Base-by-base conservation (phyloP, 1,140 invertebrate genomes). In the Drosophila bifasciata region DNA sequence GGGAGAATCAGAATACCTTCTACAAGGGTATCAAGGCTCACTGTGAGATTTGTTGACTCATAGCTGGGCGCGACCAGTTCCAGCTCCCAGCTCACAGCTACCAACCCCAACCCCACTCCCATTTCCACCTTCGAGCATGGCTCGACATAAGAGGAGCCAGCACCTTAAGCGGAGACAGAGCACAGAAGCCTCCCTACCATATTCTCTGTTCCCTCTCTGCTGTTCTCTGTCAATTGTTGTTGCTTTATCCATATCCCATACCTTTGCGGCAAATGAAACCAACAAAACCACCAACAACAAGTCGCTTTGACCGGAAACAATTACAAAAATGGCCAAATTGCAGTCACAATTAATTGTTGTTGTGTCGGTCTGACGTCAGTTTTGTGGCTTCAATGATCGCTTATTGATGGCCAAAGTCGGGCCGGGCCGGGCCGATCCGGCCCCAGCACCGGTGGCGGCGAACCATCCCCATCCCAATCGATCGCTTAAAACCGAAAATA, bases 251-350 rank as follows among this genome's bases (percentile, higher is more conserved):
- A 67, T 67, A 25, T 25, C 5, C 23, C 23, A 6, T 52, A 16
- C 63, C 51, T 45, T 19, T 45, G 43, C 17, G 43, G 43, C 43
- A 19, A 17, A 45, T 17, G 9, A 6, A 52, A 55, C 53, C 49
- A 63, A 19, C 46, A 59, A 68, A 59, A 49, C 39, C 40, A 56
- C n/a, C 32, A 55, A 23, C 49, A 67, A 56, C 51, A 68, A 52
- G 58, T 58, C 56, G 40, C 45, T 61, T 55, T 52, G 63, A 61
- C 51, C 80, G 80, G 80, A 84, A 84, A 63, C 73, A 80, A 84
- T 84, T 84, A 84, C 80, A 80, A 85, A 84, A 84, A 84, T 73
- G 80, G 80, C 67, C 67, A 86, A 84, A 84, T 84, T 85, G 79
- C 80, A 72, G 57, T 64, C 71, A 79, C 76, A 79, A 76, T 84